These are phyloP conservation scores for Chiloscyllium punctatum DNA, from an alignment of 2,797 vertebrate species.

Conservation along the genomic window DNA sequence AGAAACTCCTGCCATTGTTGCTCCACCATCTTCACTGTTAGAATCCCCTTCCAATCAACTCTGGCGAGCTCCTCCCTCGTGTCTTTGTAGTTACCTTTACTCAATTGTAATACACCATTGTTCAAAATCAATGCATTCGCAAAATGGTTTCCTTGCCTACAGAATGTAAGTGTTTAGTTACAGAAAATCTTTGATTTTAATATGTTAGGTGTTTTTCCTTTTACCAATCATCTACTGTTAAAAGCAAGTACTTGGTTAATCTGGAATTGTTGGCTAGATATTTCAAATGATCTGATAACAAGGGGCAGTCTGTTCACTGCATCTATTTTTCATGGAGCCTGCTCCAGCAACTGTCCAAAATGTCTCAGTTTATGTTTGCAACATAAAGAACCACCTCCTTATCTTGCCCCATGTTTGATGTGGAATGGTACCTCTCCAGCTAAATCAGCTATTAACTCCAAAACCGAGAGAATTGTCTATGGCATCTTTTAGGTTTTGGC, in stretches of 20 bases:
- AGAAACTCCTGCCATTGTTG: no score
- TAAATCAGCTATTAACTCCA: no score
- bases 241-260: not conserved
- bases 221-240: not conserved
- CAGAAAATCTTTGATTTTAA: not conserved
- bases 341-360: not conserved
- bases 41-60: no score
- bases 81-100: no score
- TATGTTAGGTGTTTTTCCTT: not conserved
- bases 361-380: not conserved
- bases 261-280: not conserved
- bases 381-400: no score
- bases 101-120: no score
- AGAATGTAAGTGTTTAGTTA: not conserved
- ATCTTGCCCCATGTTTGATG: no score
- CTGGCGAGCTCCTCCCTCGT: no score
- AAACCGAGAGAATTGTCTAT: no score
- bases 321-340: not conserved
- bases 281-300: not conserved
- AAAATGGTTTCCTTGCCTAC: not conserved
- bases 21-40: no score
- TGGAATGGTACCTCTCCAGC: no score
- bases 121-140: not conserved
- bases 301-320: not conserved
- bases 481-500: no score